Evolutionary conservation across 1,140 invertebrate genomes (phyloP), one percentile per base, ranked within the genome.

Genomic region (Drosophila sechellia): DNA sequence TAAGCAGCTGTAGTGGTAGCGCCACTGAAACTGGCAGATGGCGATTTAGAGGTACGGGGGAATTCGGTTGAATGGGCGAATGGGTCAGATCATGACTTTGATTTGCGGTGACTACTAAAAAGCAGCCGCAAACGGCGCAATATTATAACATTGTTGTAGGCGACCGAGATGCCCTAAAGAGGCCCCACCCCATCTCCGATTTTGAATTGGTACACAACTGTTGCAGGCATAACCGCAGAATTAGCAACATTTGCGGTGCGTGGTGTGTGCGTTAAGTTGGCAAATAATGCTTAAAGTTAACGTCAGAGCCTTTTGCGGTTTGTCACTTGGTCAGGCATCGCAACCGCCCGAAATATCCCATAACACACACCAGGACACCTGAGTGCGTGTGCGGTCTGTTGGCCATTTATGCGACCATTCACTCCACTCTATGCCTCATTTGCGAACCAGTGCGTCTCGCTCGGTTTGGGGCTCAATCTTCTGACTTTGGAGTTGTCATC

Each of bases 281-380:
- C 69, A 80, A 79, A 71, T 80, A 79, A 80, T 84, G 85, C 84
- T 89, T 89, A 74, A 89, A 83, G 77, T 89, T 89, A 77, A 89
- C 61, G 79, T 76, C 65, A 79, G 69, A 80, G 73, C 79, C 84
- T 84, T 87, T 78, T 89, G 84, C 43, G 84, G 84, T 84, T 84
- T 89, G 84, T 87, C 84, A 89, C 79, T 84, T 89, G 77, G 74
- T 70, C 83, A 79, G 65, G 50, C 50, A 42, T 56, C 42, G 17
- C 52, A 56, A 34, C 49, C 49, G 12, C 25, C 43, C 64, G 15
- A 52, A 20, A 8, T 20, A 20, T 27, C 17, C 31, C 49, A 3
- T n/a, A 37, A 45, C 54, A 52, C 64, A 10, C 59, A 25, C 53
- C 56, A 25, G 56, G 48, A 64, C 49, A 52, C 65, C 48, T 68